Evolutionary conservation across 2,113 vertebrate genomes (phyloP).

Genomic region (Thryonomys swinderianus): DNA sequence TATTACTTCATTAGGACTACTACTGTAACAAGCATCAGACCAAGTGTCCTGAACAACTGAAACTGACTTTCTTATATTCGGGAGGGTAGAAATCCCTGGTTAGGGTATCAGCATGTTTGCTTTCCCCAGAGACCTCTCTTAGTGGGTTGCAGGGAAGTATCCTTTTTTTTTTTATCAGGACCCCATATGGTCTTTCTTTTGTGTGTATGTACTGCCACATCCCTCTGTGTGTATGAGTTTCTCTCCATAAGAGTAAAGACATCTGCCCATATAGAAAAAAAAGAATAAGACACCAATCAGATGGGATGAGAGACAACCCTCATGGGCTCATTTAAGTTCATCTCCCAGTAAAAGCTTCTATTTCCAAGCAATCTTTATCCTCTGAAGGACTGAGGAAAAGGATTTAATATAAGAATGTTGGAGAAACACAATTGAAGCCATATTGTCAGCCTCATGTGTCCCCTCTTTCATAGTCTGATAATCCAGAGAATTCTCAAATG

Average conservation of each 20-base stretch:
- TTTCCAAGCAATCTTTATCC: neutral
- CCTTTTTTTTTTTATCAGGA: neutral
- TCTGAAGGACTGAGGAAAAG: neutral
- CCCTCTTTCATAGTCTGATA: neutral
- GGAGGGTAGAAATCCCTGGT: neutral
- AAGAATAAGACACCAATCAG: neutral
- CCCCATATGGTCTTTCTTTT: neutral
- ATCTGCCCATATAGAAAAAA: too few species aligned
- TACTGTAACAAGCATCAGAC: neutral
- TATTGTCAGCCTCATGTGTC: neutral
- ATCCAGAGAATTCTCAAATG: neutral
- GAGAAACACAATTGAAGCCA: neutral
- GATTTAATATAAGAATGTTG: neutral
- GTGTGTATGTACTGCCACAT: neutral
- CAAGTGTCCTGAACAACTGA: neutral
- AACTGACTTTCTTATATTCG: neutral
- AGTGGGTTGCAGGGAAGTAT: neutral
- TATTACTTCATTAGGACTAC: conserved; percentile 1
- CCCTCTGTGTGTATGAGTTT: neutral
- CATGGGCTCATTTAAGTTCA: neutral
- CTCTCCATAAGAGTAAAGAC: neutral
- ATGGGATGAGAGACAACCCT: neutral
- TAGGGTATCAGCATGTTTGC: neutral
- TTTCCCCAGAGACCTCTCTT: neutral
- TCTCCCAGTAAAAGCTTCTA: neutral